Percentiles rank a stretch among this genome's conserved stretches.
phyloP scores from a whole-genome alignment of 2,888 invertebrate species.

The Aphodius granarius region DNA sequence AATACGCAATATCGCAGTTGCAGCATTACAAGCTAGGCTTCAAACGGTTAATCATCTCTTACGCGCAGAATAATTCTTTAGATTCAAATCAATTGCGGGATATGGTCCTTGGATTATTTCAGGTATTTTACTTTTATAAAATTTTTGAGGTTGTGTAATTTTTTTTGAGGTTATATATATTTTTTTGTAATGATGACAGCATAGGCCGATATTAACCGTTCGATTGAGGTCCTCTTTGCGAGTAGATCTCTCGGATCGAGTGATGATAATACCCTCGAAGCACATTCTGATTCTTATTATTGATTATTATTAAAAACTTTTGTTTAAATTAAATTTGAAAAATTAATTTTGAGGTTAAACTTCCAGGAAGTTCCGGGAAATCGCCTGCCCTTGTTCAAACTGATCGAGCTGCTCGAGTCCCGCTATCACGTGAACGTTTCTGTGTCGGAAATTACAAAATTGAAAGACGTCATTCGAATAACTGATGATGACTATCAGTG shows the following conservation, averaged over 20 bases:
- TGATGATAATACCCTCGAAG: conserved; percentile 26
- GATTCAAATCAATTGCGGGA: conserved; percentile 67
- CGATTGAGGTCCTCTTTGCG: conserved; percentile 28
- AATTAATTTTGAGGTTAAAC: too few species aligned
- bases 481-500: conserved; percentile 59
- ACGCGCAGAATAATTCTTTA: conserved; percentile 64
- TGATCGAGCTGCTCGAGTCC: conserved; percentile 81
- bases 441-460: conserved; percentile 70
- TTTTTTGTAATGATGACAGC: conserved; percentile 31
- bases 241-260: conserved; percentile 19
- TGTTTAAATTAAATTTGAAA: too few species aligned
- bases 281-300: conserved; percentile 25
- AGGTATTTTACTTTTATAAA: conserved; percentile 46
- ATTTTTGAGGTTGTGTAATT: too few species aligned
- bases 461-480: conserved; percentile 78
- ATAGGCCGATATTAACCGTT: conserved; percentile 37
- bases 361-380: conserved; percentile 71
- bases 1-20: conserved; percentile 77
- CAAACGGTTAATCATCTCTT: conserved; percentile 76
- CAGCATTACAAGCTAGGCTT: conserved; percentile 82
- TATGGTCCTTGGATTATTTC: conserved; percentile 72
- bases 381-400: conserved; percentile 75
- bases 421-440: conserved; percentile 76
- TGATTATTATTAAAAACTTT: background rate
- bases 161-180: background rate